Conservation (phyloP, 1,140 invertebrate genomes). For the Sinella curviseta region DNA sequence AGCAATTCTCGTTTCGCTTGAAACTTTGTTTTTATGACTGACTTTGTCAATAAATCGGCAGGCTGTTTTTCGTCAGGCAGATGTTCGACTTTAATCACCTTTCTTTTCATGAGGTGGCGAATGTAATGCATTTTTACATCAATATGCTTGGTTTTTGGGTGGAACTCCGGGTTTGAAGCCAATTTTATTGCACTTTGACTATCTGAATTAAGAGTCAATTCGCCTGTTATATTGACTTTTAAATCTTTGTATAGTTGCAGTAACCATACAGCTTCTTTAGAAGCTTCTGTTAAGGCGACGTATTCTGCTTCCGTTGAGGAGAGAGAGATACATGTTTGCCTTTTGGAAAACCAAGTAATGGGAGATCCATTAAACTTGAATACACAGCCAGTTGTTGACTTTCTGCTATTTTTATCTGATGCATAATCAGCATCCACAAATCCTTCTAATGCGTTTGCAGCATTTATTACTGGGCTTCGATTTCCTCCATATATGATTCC, state of each 20-base stretch:
- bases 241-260: conserved; percentile 48
- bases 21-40: conserved; percentile 23
- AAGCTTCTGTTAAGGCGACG: conserved; percentile 44
- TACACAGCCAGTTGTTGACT: conserved; percentile 46
- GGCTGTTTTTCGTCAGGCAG: conserved; percentile 34
- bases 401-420: conserved; percentile 39
- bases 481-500: conserved; percentile 5
- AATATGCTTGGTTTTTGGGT: conserved; percentile 55
- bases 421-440: conserved; percentile 36
- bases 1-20: conserved; percentile 17
- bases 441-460: background rate
- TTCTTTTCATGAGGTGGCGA: background rate
- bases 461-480: background rate
- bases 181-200: conserved; percentile 54
- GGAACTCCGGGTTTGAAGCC: conserved; percentile 52
- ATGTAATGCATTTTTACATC: conserved; percentile 54
- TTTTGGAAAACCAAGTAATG: conserved; percentile 49
- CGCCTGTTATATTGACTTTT: conserved; percentile 14
- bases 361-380: conserved; percentile 44
- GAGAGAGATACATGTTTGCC: conserved; percentile 52
- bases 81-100: conserved; percentile 36
- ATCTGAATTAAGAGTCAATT: conserved; percentile 44
- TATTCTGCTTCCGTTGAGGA: conserved; percentile 55
- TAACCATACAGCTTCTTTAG: conserved; percentile 51
- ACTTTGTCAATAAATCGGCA: conserved; percentile 47